Percentiles rank a stretch among this genome's conserved stretches.
Conservation (phyloP, 2,113 vertebrate species). For the Mungos mungo region DNA sequence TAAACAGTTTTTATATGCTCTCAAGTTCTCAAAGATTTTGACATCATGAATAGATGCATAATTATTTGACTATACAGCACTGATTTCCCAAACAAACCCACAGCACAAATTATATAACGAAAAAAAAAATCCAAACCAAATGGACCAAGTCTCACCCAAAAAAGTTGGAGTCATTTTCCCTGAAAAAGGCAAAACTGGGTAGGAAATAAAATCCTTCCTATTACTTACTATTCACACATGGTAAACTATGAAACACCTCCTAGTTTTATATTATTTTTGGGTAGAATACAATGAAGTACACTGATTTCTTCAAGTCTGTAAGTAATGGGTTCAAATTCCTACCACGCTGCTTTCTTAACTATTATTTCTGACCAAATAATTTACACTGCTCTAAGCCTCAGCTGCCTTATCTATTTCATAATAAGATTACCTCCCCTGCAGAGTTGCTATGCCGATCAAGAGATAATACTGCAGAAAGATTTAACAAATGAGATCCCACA, state of each 20-base stretch:
- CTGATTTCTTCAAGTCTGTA: not conserved
- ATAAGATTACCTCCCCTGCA: not conserved
- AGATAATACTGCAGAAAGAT: not conserved
- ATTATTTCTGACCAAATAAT: not conserved
- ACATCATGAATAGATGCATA: slow-evolving; percentile 34
- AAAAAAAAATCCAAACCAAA: slow-evolving; percentile 52
- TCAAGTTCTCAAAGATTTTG: slow-evolving; percentile 9
- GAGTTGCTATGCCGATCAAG: not conserved
- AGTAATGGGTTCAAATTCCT: not conserved
- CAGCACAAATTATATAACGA: not conserved
- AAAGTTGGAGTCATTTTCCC: not conserved
- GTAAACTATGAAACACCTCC: not conserved
- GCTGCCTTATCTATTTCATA: not conserved
- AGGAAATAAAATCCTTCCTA: slow-evolving; percentile 45
- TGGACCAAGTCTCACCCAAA: not conserved
- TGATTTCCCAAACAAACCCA: slow-evolving; percentile 47
- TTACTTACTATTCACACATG: not conserved
- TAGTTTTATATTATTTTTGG: slow-evolving; percentile 8
- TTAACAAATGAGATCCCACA: not conserved
- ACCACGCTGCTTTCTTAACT: not conserved
- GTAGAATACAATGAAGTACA: not conserved
- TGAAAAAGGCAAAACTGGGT: not conserved
- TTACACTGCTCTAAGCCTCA: not conserved
- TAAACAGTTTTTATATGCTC: not conserved
- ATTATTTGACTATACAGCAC: not conserved